Conservation (phyloP, 2,113 vertebrate species). For the Dolichallabes microphthalmus region DNA sequence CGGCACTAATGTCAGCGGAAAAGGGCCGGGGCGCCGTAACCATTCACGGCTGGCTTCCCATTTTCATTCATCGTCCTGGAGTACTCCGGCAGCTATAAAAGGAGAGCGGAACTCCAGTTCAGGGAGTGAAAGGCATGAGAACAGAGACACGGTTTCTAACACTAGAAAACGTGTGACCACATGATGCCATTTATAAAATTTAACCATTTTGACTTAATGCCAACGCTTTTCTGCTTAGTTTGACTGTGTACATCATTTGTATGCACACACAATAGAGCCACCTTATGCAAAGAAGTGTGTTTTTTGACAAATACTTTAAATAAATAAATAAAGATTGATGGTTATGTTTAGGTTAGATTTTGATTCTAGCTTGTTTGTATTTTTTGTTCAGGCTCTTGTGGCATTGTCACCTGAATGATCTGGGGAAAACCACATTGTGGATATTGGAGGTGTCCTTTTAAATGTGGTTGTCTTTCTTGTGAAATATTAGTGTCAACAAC, state of each 20-base stretch:
- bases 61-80: no score
- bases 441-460: constrained; percentile 16
- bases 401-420: neutral
- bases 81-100: no score
- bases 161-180: no score
- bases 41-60: no score
- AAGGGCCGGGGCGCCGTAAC: no score
- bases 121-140: no score
- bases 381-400: neutral
- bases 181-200: neutral
- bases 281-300: neutral
- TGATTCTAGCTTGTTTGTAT: neutral
- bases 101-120: no score
- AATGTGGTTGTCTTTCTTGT: constrained; percentile 9
- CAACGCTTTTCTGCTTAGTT: neutral
- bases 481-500: constrained; percentile 21
- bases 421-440: constrained; percentile 19
- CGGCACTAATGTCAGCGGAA: no score
- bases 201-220: neutral
- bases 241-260: neutral
- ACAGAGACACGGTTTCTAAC: no score
- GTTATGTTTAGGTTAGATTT: neutral
- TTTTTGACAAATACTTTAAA: neutral
- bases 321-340: no score
- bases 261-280: neutral